A percentile compares a stretch with the other conserved stretches of the same genome.
Conservation (phyloP, 2,888 invertebrate genomes). For the Apoda limacodes region DNA sequence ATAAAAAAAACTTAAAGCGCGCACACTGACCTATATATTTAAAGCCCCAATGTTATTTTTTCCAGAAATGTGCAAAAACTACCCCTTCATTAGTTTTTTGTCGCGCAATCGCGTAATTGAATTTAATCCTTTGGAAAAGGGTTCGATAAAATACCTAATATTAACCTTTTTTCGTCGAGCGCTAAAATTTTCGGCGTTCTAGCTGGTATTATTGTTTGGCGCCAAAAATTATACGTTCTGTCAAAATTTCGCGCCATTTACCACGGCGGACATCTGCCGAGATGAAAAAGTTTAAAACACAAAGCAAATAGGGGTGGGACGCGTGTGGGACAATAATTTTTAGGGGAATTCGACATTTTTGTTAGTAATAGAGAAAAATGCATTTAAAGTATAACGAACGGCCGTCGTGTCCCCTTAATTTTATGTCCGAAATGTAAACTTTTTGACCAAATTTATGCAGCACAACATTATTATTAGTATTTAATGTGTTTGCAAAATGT, state of each 20-base stretch:
- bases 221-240: constrained; percentile 59
- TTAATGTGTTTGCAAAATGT: too few relatives aligned
- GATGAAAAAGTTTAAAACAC: constrained; percentile 51
- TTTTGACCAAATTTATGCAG: too few relatives aligned
- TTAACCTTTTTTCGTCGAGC: constrained; percentile 52
- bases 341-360: constrained; percentile 60
- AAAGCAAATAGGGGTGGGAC: constrained; percentile 66
- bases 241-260: constrained; percentile 69
- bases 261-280: constrained; percentile 60
- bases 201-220: constrained; percentile 46
- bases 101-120: constrained; percentile 45
- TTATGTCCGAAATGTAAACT: constrained; percentile 39
- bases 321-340: constrained; percentile 55
- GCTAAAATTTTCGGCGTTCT: constrained; percentile 27
- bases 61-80: constrained; percentile 51
- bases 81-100: constrained; percentile 50
- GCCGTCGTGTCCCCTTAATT: constrained; percentile 55
- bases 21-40: constrained; percentile 62
- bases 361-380: constrained; percentile 55
- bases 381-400: constrained; percentile 63
- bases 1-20: constrained; percentile 48
- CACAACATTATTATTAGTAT: too few relatives aligned
- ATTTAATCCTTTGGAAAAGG: constrained; percentile 69
- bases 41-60: constrained; percentile 40
- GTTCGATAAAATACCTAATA: constrained; percentile 56